These are phyloP conservation scores for Pavo muticus DNA, from an alignment of 2,113 vertebrate genomes.

Conservation along the genomic window DNA sequence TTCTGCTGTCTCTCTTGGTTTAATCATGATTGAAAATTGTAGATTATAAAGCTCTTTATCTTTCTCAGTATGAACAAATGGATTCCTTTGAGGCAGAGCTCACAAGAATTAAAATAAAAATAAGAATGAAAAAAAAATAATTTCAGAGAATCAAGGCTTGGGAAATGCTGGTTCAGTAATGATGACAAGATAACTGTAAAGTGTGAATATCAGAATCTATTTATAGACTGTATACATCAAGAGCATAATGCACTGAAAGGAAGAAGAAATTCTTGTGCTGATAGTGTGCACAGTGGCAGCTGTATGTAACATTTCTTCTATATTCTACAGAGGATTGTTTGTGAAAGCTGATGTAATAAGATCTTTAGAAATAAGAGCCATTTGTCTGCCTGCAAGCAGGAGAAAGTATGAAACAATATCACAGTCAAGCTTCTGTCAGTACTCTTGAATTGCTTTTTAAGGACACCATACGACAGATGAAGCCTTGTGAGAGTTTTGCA, in stretches of 20 bases:
- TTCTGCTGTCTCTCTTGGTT: constrained; percentile 13
- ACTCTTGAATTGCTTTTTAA: background rate
- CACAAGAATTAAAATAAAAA: constrained; percentile 8
- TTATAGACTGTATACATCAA: constrained; percentile 36
- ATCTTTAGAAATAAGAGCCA: background rate
- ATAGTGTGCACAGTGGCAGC: background rate
- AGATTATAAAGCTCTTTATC: background rate
- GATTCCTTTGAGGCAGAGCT: constrained; percentile 20
- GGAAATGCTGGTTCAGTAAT: constrained; percentile 41
- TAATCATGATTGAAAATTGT: constrained; percentile 41
- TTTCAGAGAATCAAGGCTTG: background rate
- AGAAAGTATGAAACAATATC: background rate
- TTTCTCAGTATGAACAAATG: background rate
- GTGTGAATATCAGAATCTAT: constrained; percentile 25
- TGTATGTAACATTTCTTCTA: background rate
- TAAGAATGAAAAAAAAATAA: background rate
- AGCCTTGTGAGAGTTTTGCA: background rate
- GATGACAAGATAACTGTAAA: constrained; percentile 17
- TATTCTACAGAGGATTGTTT: background rate
- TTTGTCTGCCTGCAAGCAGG: background rate
- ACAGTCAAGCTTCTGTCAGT: background rate
- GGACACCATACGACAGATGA: background rate
- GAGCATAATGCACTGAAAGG: constrained; percentile 19
- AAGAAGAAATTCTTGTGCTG: constrained; percentile 44
- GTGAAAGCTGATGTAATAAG: background rate